These are phyloP conservation scores for Gerosis bhagava DNA, from an alignment of 2,888 invertebrate genomes.

Conservation along the genomic window DNA sequence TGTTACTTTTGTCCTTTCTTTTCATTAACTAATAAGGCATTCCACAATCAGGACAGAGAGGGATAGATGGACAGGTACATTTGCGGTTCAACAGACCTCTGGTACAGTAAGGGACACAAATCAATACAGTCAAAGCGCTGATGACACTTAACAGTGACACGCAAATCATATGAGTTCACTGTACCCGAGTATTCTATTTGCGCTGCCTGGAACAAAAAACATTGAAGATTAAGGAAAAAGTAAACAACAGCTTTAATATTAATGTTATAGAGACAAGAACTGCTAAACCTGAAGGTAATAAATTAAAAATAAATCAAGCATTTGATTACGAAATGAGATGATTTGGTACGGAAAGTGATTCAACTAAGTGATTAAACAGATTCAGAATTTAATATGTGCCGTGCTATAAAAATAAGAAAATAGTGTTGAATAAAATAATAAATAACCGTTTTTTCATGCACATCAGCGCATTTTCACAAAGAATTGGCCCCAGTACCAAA, in stretches of 20 bases:
- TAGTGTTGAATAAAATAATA: not conserved
- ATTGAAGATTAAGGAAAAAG: too few relatives aligned
- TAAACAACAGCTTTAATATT: too few relatives aligned
- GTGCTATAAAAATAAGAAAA: not conserved
- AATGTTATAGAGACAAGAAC: not conserved
- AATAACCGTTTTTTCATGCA: conserved; percentile 15
- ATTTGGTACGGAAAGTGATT: too few relatives aligned
- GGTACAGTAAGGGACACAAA: conserved; percentile 35
- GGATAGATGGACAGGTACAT: conserved; percentile 41
- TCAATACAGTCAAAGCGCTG: conserved; percentile 33
- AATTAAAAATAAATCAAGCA: too few relatives aligned
- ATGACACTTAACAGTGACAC: conserved; percentile 37
- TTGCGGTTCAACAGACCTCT: conserved; percentile 30
- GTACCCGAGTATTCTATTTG: conserved; percentile 13
- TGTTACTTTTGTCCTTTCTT: not conserved
- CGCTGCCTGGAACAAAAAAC: conserved; percentile 31
- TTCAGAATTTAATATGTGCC: not conserved
- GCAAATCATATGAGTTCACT: conserved; percentile 40
- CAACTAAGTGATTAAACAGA: not conserved
- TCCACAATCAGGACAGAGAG: conserved; percentile 48
- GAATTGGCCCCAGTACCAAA: conserved; percentile 6
- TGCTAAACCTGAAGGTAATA: too few relatives aligned
- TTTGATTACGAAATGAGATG: too few relatives aligned
- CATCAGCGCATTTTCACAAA: conserved; percentile 7
- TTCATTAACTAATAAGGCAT: conserved; percentile 39